These are phyloP conservation scores for Triplophysa rosa DNA, from an alignment of 2,113 vertebrate genomes.

Conservation along the genomic window DNA sequence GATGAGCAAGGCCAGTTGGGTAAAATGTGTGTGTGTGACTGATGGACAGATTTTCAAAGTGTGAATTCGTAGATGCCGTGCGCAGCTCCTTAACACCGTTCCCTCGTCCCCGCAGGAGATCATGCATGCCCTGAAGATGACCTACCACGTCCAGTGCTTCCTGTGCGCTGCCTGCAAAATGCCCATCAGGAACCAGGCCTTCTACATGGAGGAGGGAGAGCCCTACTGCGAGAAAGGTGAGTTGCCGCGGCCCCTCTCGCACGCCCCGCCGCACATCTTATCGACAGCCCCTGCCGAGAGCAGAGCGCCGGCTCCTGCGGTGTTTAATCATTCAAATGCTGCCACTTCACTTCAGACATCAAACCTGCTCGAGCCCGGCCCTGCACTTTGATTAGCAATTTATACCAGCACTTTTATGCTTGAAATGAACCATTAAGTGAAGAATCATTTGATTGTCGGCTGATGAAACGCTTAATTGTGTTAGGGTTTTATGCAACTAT, in stretches of 20 bases:
- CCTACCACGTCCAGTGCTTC: slow-evolving; percentile 96
- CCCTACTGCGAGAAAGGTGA: slow-evolving; percentile 97
- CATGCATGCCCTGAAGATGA: slow-evolving; percentile 99
- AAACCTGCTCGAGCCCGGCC: slow-evolving; percentile 28
- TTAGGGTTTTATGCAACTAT: background rate
- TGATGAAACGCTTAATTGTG: background rate
- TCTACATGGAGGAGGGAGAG: slow-evolving; percentile 98
- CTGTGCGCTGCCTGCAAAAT: slow-evolving; percentile 91
- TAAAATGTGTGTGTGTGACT: background rate
- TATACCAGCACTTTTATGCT: slow-evolving; percentile 9
- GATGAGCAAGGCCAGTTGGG: background rate
- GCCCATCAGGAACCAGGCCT: slow-evolving; percentile 93
- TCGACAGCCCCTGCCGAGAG: slow-evolving; percentile 33
- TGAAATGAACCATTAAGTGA: background rate
- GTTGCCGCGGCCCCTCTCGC: background rate
- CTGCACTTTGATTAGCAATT: slow-evolving; percentile 32
- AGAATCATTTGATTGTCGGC: background rate
- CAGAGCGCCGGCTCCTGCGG: background rate
- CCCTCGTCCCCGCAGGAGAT: slow-evolving; percentile 80
- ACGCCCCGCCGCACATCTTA: slow-evolving; percentile 44
- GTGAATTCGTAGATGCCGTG: slow-evolving; percentile 12
- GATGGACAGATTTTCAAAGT: slow-evolving; percentile 22
- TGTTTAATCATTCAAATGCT: slow-evolving; percentile 48
- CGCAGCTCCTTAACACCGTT: background rate
- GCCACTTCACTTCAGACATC: slow-evolving; percentile 34